Evolutionary conservation across 2,888 invertebrate genomes (phyloP).

Genomic region (Tinea semifulvella): DNA sequence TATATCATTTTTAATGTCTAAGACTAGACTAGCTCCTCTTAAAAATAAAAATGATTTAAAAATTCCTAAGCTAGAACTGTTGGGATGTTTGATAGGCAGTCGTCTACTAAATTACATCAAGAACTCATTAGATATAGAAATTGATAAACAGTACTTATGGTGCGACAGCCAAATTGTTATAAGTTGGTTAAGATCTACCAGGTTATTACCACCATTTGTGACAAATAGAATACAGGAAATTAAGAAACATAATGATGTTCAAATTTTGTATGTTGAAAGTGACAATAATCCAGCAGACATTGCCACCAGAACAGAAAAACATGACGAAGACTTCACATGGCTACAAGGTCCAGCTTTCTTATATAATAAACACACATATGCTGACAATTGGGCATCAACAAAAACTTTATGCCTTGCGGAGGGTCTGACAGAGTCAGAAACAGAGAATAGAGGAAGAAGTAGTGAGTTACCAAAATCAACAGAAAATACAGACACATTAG

Average conservation of each 20-base stretch:
- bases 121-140: background rate
- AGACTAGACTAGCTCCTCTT: background rate
- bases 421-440: no score
- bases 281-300: no score
- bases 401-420: no score
- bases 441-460: no score
- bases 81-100: constrained; percentile 2
- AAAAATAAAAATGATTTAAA: background rate
- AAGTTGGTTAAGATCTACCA: background rate
- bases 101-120: background rate
- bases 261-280: no score
- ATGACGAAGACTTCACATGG: no score
- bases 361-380: no score
- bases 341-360: no score
- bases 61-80: background rate
- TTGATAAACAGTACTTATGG: background rate
- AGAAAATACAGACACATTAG: no score
- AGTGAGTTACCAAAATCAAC: no score
- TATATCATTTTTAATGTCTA: background rate
- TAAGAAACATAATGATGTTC: background rate
- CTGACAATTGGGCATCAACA: no score
- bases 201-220: constrained; percentile 8
- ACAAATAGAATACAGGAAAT: background rate
- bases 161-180: constrained; percentile 9
- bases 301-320: no score